Conservation (phyloP, 2,113 vertebrate genomes). For the Pseudorasbora parva region DNA sequence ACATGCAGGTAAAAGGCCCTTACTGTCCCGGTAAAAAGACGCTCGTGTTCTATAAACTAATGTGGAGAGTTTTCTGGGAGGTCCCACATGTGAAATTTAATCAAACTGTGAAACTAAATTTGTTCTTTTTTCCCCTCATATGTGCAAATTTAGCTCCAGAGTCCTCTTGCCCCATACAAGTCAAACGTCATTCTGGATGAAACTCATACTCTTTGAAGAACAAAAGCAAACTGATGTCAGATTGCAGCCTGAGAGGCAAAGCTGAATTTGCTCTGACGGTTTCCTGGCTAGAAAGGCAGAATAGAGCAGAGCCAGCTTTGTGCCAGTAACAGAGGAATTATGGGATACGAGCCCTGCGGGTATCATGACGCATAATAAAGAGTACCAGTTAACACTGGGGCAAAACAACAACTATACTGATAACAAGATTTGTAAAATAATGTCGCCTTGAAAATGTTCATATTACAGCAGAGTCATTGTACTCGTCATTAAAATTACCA, state of each 20-base stretch:
- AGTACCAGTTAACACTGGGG: constrained; percentile 2
- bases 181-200: constrained; percentile 48
- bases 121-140: not conserved
- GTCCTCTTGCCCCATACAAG: constrained; percentile 45
- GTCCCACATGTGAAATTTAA: constrained; percentile 45
- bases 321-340: constrained; percentile 33
- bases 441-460: not conserved
- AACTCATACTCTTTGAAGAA: constrained; percentile 65
- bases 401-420: not conserved
- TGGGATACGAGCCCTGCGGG: constrained; percentile 44
- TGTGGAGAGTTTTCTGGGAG: constrained; percentile 20
- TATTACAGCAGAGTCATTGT: not conserved
- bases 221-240: constrained; percentile 62
- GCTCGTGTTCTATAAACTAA: not conserved
- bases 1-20: constrained; percentile 2
- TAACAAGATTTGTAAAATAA: not conserved
- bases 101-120: constrained; percentile 32
- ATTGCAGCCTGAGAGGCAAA: constrained; percentile 61
- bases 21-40: not conserved
- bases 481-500: not conserved
- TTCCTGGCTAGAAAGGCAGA: constrained; percentile 67
- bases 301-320: constrained; percentile 39
- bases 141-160: constrained; percentile 43
- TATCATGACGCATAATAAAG: constrained; percentile 53
- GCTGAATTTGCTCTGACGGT: constrained; percentile 64